Evolutionary conservation across 2,797 vertebrate species (phyloP).

Genomic region (Champsocephalus esox): DNA sequence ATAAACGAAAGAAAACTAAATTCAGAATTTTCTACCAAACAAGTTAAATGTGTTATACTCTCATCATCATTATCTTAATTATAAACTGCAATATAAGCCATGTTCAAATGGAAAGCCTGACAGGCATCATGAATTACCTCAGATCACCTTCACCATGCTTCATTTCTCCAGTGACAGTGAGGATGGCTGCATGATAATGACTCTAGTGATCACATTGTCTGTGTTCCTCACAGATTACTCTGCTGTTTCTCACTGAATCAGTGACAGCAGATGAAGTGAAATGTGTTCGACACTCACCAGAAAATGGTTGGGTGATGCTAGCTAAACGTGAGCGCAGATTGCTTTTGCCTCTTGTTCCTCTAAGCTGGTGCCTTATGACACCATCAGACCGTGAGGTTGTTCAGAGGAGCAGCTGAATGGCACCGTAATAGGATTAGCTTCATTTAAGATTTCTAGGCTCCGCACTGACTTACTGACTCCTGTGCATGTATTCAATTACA

Average conservation of each 20-base stretch:
- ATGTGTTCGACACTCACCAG: conserved; percentile 5
- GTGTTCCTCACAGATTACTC: background rate
- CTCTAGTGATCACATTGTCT: background rate
- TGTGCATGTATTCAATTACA: conserved; percentile 35
- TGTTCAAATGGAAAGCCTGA: background rate
- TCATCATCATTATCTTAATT: background rate
- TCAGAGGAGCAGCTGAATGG: conserved; percentile 10
- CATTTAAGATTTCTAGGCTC: conserved; percentile 31
- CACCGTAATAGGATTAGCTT: conserved; percentile 49
- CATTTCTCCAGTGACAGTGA: background rate
- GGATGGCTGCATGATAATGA: background rate
- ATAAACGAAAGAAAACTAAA: no score
- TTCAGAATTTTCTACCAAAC: no score
- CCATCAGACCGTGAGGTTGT: conserved; percentile 17
- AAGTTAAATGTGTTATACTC: background rate
- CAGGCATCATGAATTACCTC: background rate
- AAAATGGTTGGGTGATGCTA: conserved; percentile 1
- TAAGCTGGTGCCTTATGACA: conserved; percentile 23
- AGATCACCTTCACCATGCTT: background rate
- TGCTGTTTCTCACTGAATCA: conserved; percentile 33
- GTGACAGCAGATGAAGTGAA: background rate
- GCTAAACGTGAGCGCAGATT: conserved; percentile 2
- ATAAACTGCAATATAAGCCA: background rate
- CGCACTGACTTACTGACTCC: conserved; percentile 12
- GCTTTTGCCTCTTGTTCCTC: conserved; percentile 12